Evolutionary conservation across 2,797 vertebrate genomes (phyloP), one percentile per base, ranked within the genome.

Genomic region (Pangasius macronema): DNA sequence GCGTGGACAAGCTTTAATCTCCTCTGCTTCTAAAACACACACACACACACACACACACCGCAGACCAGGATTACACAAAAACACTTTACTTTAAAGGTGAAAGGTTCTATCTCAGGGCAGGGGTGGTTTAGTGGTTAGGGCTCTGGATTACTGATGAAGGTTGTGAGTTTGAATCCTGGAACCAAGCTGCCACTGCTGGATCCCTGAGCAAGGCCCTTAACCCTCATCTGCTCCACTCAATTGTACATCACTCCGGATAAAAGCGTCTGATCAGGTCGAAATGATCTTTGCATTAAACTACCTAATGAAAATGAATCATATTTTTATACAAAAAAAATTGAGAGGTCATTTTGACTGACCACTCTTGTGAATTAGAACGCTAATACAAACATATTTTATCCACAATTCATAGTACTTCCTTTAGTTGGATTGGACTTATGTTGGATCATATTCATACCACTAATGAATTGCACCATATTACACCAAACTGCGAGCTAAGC

Each of bases 1-100:
- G 90, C 96, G 96, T 59, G 97, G 97, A 88, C 97, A 98, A 9
- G 96, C 93, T 92, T 97, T 97, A 93, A 97, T 97, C 92, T 97
- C 96, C 93, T 97, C 96, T 67, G 95, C 94, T 91, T 97, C 96
- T 97, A 86, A n/a, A 86, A 76, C 55, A 59, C 27, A 49, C 6
- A 73, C 30, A 72, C 57, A 67, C 27, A 80, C 6, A 55, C n/a
- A n/a, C 20, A 36, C 18, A 63, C 61, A 83, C 20, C 10, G 42
- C 33, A 82, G 22, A 39, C 55, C 20, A 82, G 36, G 39, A 49
- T 55, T 77, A 55, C 49, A 22, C 33, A 81, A 7, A 81, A 16
- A 39, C 3, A 36, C 36, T 36, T 36, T 36, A 36, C 36, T 36
- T 36, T 36, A 39, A 81, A 46, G 36, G 16, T 33, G 22, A 55